These are phyloP conservation scores for Trachurus trachurus DNA, from an alignment of 2,797 vertebrate genomes.

Conservation along the genomic window DNA sequence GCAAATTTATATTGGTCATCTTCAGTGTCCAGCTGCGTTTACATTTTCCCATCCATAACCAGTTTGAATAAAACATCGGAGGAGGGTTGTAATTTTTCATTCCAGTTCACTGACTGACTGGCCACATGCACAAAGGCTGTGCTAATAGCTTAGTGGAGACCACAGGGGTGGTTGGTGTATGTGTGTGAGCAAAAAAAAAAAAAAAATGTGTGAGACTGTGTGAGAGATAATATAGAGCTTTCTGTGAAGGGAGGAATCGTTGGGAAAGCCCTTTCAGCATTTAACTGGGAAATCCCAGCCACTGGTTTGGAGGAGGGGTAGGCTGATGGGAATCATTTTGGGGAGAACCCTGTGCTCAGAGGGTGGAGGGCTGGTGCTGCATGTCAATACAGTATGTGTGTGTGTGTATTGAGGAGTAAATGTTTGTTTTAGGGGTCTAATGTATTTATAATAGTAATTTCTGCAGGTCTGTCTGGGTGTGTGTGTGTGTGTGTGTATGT, in stretches of 20 bases:
- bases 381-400: constrained; percentile 8
- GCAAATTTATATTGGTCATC: constrained; percentile 11
- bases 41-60: constrained; percentile 11
- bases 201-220: constrained; percentile 8
- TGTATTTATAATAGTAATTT: constrained; percentile 57
- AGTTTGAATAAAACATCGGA: constrained; percentile 51
- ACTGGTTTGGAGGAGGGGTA: constrained; percentile 49
- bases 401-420: constrained; percentile 25
- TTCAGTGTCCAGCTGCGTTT: constrained; percentile 13
- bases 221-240: constrained; percentile 5
- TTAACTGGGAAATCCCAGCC: constrained; percentile 67
- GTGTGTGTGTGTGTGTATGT: constrained; percentile 13
- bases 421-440: constrained; percentile 51
- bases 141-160: constrained; percentile 14
- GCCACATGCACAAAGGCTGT: constrained; percentile 12
- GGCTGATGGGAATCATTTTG: constrained; percentile 25
- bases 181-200: constrained; percentile 19
- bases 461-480: constrained; percentile 35
- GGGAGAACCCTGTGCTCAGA: constrained; percentile 40
- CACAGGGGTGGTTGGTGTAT: background rate
- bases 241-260: constrained; percentile 24
- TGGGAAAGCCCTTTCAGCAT: constrained; percentile 52
- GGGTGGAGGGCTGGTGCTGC: constrained; percentile 29
- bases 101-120: constrained; percentile 25
- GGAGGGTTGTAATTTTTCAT: constrained; percentile 11